Conservation (phyloP, 2,888 invertebrate species). For the Drosophila eohydei region DNA sequence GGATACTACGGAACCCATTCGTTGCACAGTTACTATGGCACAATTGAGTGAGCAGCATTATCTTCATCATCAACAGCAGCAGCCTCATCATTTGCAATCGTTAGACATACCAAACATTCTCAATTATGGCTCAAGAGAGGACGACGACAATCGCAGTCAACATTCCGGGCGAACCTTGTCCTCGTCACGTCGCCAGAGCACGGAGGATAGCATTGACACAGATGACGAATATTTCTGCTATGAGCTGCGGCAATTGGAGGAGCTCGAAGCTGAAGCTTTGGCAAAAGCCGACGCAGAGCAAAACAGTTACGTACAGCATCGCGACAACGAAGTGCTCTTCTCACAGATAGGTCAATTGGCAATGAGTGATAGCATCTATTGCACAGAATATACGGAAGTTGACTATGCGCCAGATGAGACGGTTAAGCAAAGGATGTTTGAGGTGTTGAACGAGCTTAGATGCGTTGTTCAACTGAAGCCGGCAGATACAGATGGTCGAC, state of each 20-base stretch:
- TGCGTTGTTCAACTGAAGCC: constrained; percentile 87
- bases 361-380: constrained; percentile 81
- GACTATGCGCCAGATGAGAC: constrained; percentile 88
- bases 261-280: constrained; percentile 86
- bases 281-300: background rate
- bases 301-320: background rate
- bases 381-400: constrained; percentile 10
- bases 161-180: constrained; percentile 95
- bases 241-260: constrained; percentile 93
- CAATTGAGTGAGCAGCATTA: constrained; percentile 6
- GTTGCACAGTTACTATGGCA: background rate
- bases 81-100: constrained; percentile 83
- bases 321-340: constrained; percentile 62
- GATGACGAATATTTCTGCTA: constrained; percentile 98
- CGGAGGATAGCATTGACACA: constrained; percentile 96
- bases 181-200: constrained; percentile 94
- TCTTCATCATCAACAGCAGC: background rate
- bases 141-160: constrained; percentile 94
- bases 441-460: constrained; percentile 91
- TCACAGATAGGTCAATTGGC: constrained; percentile 86
- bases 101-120: constrained; percentile 89
- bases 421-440: constrained; percentile 92
- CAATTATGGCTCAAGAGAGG: constrained; percentile 86
- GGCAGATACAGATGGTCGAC: constrained; percentile 32
- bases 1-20: background rate